Evolutionary conservation across 1,140 invertebrate genomes (phyloP), one percentile per base, ranked within the genome.

Genomic region (Globodera rostochiensis): DNA sequence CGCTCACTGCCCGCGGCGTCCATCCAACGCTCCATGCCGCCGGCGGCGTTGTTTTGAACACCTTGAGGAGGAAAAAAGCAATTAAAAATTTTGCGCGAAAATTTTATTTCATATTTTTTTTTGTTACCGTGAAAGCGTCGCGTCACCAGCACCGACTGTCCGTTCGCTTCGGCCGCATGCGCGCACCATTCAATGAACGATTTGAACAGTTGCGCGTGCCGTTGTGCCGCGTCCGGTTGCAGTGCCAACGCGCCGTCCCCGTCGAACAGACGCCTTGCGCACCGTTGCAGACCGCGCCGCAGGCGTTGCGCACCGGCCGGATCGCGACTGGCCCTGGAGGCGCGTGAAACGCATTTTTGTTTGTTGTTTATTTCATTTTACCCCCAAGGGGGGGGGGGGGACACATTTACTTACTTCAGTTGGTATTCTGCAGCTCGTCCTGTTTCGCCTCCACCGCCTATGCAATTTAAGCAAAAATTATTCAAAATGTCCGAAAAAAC

Each of bases 141-240:
- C 15, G 71, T 76, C 60, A 87, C 64, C 71, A 87, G 80, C 64
- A 87, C 25, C 45, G 77, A 60, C 57, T 84, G 36, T 64, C 21
- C 66, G 57, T 74, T 80, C 46, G 66, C 9, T 36, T 87, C 67
- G 21, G 64, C 77, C 25, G 77, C 25, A 19, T 78, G 21, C 49
- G 74, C 83, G 49, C 76, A 60, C 64, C 47, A 57, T 66, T 81
- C 85, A 46, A 86, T 86, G 71, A 87, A 87, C 49, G 82, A 84
- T 25, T 84, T 77, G 50, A 71, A 47, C 69, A 71, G 69, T 25
- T 11, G 69, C n/a, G 21, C 69, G 25, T 45, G 57, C 69, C 25
- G 69, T 47, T 71, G 8, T 5, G 46, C 69, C 46, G 69, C 25
- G 46, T 71, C 19, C 46, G 46, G 25, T 45, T 36, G n/a, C 46